Evolutionary conservation across 2,888 invertebrate genomes (phyloP), one percentile per base, ranked within the genome.

Genomic region (Polymixis flavicincta): DNA sequence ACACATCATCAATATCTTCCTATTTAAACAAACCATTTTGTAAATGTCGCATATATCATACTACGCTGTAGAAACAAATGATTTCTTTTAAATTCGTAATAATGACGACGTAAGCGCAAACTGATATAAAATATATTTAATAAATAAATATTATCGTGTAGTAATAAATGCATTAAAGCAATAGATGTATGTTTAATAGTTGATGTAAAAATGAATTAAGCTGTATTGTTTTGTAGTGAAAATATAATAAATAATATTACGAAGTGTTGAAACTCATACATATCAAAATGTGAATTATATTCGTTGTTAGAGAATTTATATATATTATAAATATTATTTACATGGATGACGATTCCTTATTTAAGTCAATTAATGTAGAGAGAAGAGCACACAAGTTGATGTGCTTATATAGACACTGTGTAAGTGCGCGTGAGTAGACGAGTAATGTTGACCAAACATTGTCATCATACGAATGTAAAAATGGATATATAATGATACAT

Each of bases 301-400:
- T 91, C 85, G 87, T 90, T 89, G 91, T 92, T 93, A 93, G 93
- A 92, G 85, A 86, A 88, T 65, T 68, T 89, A 86, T 89, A 90
- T 90, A 89, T 91, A 91, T 48, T 89, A 83, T 85, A 85, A 78
- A 73, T 79, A 75, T 78, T 89, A 89, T 92, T 92, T 93, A 92
- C 90, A 93, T 92, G 86, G 90, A 93, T 89, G 89, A 93, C 89
- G 94, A 96, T 95, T 96, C 96, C 96, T 96, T 96, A 95, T 96
- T 96, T 96, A 94, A 92, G 96, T 96, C 96, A 96, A 96, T 96
- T 96, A 96, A 92, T 84, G 93, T 94, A 93, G 92, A 92, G 89
- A 85, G 86, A 89, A 84, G 88, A 91, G 91, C 92, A 88, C 87
- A 82, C 78, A 86, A 80, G 84, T 88, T 80, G 70, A 85, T 87